These are phyloP conservation scores for Hemistola chrysoprasaria DNA, from an alignment of 2,888 invertebrate genomes.

Conservation along the genomic window DNA sequence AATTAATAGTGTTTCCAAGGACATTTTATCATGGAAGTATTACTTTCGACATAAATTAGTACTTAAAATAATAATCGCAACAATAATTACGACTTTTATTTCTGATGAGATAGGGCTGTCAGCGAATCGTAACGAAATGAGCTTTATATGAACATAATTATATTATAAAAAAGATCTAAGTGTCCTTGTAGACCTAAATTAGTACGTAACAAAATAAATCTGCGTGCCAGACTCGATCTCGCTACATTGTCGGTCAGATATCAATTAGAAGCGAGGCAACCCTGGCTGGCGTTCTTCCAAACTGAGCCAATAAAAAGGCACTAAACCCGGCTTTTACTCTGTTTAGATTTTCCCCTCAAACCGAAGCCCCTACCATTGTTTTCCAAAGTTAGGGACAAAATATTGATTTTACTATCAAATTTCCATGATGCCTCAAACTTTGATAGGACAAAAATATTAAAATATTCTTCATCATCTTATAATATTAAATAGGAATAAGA, in stretches of 20 bases:
- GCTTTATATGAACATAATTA: too few relatives aligned
- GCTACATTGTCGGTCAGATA: slow-evolving; percentile 64
- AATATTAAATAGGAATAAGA: too few relatives aligned
- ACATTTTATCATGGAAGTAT: too few relatives aligned
- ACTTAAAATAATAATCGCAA: too few relatives aligned
- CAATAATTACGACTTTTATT: too few relatives aligned
- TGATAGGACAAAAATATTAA: too few relatives aligned
- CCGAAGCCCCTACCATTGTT: slow-evolving; percentile 20
- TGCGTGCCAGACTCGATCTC: slow-evolving; percentile 42
- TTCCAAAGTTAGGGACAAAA: slow-evolving; percentile 1
- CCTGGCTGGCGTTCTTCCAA: slow-evolving; percentile 64
- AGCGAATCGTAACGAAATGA: too few relatives aligned
- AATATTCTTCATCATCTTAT: too few relatives aligned
- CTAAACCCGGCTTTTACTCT: slow-evolving; percentile 67
- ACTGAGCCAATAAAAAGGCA: slow-evolving; percentile 68
- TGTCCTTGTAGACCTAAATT: slow-evolving; percentile 15
- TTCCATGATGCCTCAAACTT: too few relatives aligned
- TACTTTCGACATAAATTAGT: too few relatives aligned
- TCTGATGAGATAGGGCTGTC: too few relatives aligned
- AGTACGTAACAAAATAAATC: slow-evolving; percentile 33
- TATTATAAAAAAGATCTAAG: slow-evolving; percentile 1
- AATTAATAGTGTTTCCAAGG: too few relatives aligned
- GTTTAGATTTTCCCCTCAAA: slow-evolving; percentile 65
- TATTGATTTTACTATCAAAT: not conserved
- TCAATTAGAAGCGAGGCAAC: slow-evolving; percentile 69